These are phyloP conservation scores for Orthosia gracilis DNA, from an alignment of 2,888 invertebrate species.

Conservation along the genomic window DNA sequence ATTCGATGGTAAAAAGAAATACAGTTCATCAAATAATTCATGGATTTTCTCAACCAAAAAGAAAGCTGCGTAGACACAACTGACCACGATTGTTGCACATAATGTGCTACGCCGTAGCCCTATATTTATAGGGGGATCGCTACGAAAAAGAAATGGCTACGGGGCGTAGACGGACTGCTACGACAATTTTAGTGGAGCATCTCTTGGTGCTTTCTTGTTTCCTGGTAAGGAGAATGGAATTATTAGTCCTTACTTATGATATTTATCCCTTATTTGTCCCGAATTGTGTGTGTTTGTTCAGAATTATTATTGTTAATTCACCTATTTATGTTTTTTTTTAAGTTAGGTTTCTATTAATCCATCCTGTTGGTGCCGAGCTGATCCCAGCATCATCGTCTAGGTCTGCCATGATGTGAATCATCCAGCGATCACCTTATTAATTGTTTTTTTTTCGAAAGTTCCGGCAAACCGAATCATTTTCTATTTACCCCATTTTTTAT, in stretches of 20 bases:
- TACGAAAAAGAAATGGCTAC: conserved; percentile 36
- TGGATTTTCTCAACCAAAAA: background rate
- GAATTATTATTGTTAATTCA: too few species aligned
- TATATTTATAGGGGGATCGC: background rate
- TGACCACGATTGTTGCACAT: background rate
- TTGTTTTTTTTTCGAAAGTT: background rate
- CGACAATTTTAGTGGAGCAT: background rate
- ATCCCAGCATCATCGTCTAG: too few species aligned
- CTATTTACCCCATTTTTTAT: background rate
- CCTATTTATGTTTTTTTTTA: too few species aligned
- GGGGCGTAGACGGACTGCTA: background rate
- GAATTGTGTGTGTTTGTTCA: too few species aligned
- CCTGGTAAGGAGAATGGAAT: background rate
- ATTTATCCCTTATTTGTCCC: too few species aligned
- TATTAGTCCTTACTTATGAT: too few species aligned
- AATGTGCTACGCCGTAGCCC: conserved; percentile 35
- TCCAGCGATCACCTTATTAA: too few species aligned
- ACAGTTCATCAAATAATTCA: too few species aligned
- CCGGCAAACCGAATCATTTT: background rate
- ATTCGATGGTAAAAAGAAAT: too few species aligned
- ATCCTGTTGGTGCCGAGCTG: too few species aligned
- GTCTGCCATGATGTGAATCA: too few species aligned
- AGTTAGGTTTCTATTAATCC: too few species aligned
- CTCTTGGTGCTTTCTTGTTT: background rate
- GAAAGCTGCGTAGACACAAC: background rate